phyloP scores from a whole-genome alignment of 2,113 vertebrate species.

The Phalacrocorax pelagicus region DNA sequence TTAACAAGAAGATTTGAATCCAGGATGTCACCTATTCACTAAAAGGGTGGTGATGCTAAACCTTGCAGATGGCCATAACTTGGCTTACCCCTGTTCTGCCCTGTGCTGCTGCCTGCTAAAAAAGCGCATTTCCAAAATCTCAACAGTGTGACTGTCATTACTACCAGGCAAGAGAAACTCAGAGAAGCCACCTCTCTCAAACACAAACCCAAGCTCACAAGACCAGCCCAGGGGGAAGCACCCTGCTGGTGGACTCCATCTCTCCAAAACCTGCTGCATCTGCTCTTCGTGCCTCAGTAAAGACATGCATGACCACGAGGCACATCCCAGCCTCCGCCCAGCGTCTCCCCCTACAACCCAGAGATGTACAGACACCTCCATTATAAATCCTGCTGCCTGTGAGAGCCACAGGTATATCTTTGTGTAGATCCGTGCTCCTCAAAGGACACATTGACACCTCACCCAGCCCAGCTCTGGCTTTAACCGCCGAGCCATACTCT shows the following conservation, averaged over 20 bases:
- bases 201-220: rapidly evolving
- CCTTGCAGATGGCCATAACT: not conserved
- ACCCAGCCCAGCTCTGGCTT: not conserved
- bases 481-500: not conserved
- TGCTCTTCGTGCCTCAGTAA: not conserved
- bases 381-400: rapidly evolving
- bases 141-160: rapidly evolving
- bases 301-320: rapidly evolving
- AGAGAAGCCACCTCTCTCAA: not conserved
- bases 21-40: not conserved
- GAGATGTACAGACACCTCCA: rapidly evolving
- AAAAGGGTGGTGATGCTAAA: not conserved
- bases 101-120: not conserved
- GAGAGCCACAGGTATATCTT: not conserved
- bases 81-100: not conserved
- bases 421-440: not conserved
- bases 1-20: not conserved
- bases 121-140: not conserved
- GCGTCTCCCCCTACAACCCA: not conserved
- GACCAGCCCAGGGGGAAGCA: not conserved
- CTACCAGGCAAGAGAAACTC: not conserved
- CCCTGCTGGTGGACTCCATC: not conserved
- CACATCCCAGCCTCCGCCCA: not conserved
- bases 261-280: not conserved
- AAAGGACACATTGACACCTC: rapidly evolving